phyloP scores from a whole-genome alignment of 2,113 vertebrate species.

The Saguinus imperator region DNA sequence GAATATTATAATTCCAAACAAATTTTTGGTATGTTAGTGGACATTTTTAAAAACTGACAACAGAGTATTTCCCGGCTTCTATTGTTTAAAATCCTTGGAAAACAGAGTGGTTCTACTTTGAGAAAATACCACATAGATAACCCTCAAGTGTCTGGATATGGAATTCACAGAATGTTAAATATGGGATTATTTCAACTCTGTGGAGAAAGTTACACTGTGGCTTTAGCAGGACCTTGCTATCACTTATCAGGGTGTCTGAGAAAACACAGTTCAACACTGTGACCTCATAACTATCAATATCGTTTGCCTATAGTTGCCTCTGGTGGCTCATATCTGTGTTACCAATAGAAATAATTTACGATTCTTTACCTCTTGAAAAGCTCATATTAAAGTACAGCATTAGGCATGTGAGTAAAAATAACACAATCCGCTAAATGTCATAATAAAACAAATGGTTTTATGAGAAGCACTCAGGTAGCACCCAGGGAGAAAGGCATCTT shows the following conservation, averaged over 20 bases:
- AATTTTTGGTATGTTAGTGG: neutral
- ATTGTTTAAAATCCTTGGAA: neutral
- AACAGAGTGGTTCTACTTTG: conserved; percentile 8
- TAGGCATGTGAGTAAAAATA: neutral
- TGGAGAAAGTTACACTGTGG: neutral
- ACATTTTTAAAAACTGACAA: neutral
- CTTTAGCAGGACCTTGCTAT: neutral
- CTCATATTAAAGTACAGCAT: neutral
- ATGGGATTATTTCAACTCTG: neutral
- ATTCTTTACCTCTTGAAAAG: neutral
- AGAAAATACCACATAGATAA: conserved; percentile 13
- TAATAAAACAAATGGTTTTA: neutral
- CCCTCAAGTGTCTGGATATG: neutral
- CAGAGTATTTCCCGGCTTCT: neutral
- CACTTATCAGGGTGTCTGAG: neutral
- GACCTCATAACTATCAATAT: neutral
- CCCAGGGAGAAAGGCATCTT: neutral
- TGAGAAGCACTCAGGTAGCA: neutral
- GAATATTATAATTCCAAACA: neutral
- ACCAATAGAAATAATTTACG: neutral
- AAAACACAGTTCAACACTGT: neutral
- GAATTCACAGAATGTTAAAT: conserved; percentile 21
- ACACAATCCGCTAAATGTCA: neutral
- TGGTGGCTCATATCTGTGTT: neutral
- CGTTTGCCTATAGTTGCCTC: neutral